Conservation (phyloP, 2,797 vertebrate species). For the Xenentodon cancila region DNA sequence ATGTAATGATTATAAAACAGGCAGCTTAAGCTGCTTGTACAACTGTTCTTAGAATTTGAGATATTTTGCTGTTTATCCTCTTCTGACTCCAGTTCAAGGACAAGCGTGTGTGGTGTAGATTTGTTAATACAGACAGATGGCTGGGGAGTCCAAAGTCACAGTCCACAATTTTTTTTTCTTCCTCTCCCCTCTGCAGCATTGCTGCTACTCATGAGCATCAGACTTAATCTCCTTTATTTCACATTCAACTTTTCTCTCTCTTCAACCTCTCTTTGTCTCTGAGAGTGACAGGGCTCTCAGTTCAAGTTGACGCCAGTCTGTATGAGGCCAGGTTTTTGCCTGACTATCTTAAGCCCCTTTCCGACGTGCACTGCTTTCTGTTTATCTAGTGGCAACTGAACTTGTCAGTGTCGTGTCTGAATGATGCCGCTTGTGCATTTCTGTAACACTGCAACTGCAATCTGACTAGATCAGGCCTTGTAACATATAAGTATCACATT, state of each 20-base stretch:
- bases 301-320: conserved; percentile 61
- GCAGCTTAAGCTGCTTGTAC: conserved; percentile 41
- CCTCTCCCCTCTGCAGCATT: conserved; percentile 1
- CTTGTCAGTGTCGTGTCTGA: background rate
- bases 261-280: conserved; percentile 35
- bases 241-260: conserved; percentile 28
- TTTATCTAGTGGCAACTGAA: background rate
- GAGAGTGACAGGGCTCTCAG: conserved; percentile 67
- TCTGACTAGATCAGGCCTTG: background rate
- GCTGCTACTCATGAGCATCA: conserved; percentile 36
- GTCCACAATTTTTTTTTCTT: conserved; percentile 26
- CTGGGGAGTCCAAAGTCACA: conserved; percentile 48
- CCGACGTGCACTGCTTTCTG: background rate
- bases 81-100: conserved; percentile 60
- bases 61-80: conserved; percentile 61
- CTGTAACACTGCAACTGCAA: background rate
- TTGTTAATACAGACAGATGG: conserved; percentile 73
- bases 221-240: conserved; percentile 15
- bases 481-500: too few relatives aligned
- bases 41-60: conserved; percentile 48
- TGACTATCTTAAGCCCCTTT: background rate
- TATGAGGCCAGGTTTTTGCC: background rate
- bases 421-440: background rate
- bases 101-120: conserved; percentile 50
- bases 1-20: conserved; percentile 47